Evolutionary conservation across 2,888 invertebrate species (phyloP), one percentile per base, ranked within the genome.

Genomic region (Sphecodes monilicornis): DNA sequence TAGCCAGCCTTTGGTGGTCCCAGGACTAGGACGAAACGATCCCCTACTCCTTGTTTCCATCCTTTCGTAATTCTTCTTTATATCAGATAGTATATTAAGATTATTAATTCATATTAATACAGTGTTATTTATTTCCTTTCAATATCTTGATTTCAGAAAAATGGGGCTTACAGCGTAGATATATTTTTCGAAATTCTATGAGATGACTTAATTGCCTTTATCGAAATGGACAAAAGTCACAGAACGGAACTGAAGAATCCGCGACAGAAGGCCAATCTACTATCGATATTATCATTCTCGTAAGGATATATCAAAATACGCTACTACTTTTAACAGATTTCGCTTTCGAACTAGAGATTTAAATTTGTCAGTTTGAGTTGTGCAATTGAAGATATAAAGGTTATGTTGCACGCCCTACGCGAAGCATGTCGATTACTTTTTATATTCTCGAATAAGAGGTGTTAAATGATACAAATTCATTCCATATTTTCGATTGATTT

Each of bases 261-360:
- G 1, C 95, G 97, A 91, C 96, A 96, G 90, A 95, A 94, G 89
- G 96, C 97, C 29, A 97, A 97, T 92, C 95, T 96, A n/a, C 89
- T 97, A 54, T 97, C 97, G 43, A 95, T 96, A n/a, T 93, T 96
- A 72, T 96, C 97, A 80, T 97, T 97, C 94, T 95, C 96, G 97
- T 97, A 95, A 96, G 96, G 11, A 22, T n/a, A 39, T 10, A 4
- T 26, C 43, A 0, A 18, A 5, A 13, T 29, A 39, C 10, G 16
- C 32, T 64, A 32, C 26, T 3, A 29, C 32, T 22, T 11, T 11
- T 26, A 32, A 36, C 26, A n/a, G 26, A 57, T 54, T 16, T 13
- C 46, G 46, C 16, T 46, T 13, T 46, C 18, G 46, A 4, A 46
- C 26, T 26, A 26, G 57, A 54, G 54, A 26, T 6, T 46, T 46